Base-by-base conservation (phyloP, 2,797 vertebrate genomes). In the Ctenopoma multispine region DNA sequence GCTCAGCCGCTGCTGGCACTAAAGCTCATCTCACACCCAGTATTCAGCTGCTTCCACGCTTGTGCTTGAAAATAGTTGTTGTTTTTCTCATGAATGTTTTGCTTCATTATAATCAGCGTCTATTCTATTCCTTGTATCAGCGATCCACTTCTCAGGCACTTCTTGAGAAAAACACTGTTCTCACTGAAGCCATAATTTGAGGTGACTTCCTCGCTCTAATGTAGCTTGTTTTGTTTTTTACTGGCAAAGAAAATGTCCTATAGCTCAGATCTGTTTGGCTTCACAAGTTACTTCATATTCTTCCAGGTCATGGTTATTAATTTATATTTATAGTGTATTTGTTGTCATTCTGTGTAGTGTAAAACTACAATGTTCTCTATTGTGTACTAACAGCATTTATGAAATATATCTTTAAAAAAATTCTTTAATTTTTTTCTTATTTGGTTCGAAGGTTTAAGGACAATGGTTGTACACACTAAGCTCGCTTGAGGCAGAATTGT, bases 41-140 rank as follows among this genome's bases (percentile, higher is more conserved):
- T 44, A 36, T 43, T 64, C 70, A 66, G 59, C 63, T 31, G 53
- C 21, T 68, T 62, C 38, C 31, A 43, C 63, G 58, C 55, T 48
- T 43, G 23, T 47, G 27, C 43, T 63, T 24, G 13, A 38, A 46
- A 38, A 29, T 63, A 46, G 8, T 40, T 14, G 36, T 36, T 11
- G 48, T 13, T 29, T 69, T 59, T 51, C 43, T 54, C 23, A 17
- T 55, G 41, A 27, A 49, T 21, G n/a, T 13, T 61, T 63, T 55
- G 23, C 59, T 43, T 75, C 21, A 68, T 51, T 40, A 29, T 18
- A 63, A 24, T 63, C 50, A 27, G 66, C 46, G 43, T 70, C 4
- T 41, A 3, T 40, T 50, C 7, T 43, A n/a, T 65, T 59, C 27
- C 5, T 2, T 50, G 12, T 14, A 23, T 75, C 29, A 34, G n/a